Base-by-base conservation (phyloP, 2,888 invertebrate species). In the Cantharis flavilabris region DNA sequence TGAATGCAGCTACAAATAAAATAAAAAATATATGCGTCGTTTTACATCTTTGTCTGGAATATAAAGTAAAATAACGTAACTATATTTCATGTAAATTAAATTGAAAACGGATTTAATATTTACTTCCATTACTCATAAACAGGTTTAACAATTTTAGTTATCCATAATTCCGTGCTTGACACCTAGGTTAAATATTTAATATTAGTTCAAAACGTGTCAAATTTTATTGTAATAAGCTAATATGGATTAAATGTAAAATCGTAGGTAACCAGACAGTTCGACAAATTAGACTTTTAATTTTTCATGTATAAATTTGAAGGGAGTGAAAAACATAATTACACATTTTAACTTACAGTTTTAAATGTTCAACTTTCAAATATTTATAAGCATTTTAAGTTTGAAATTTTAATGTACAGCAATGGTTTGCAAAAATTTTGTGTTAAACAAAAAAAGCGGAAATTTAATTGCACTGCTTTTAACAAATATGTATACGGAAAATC, bases 121-220 rank as follows among this genome's bases (percentile, higher is more conserved):
- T 81, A 79, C 80, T 80, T 83, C 82, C 82, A 83, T 83, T 83
- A 83, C 82, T 83, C 83, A 83, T 83, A 81, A 83, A 82, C 83
- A 82, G 81, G 82, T 83, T 83, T 82, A 82, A 82, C 83, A 82
- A 83, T 83, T 83, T 83, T 76, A 82, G 80, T 82, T 81, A 80
- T 82, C 80, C 81, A 82, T 83, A 82, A 80, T 79, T 81, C 78
- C 70, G 71, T n/a, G 33, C 79, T 73, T 77, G 80, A 81, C 81
- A 80, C 79, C 64, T 72, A 62, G 80, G 77, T 81, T 81, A 80
- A 80, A 81, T 80, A 80, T 82, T 81, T 79, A 81, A 81, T 80
- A 77, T 78, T 77, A 33, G 70, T 76, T 79, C 79, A 81, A 80
- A 81, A 75, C 76, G 65, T 81, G 80, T 80, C 75, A 79, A 79